These are phyloP conservation scores for Bombycilla garrulus DNA, from an alignment of 2,113 vertebrate genomes.

Conservation along the genomic window DNA sequence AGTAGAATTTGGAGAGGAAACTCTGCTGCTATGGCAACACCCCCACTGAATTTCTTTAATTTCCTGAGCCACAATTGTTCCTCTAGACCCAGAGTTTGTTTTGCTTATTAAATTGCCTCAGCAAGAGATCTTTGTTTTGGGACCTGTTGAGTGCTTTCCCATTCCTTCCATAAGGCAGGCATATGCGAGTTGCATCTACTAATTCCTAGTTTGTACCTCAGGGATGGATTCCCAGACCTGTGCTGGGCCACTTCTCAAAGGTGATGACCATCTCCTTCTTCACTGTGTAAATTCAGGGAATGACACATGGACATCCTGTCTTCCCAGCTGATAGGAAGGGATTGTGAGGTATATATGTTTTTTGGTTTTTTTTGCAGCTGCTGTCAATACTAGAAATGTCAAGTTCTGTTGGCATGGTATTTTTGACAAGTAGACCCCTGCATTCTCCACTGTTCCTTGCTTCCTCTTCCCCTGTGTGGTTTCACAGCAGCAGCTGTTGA, in stretches of 20 bases:
- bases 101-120: background rate
- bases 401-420: background rate
- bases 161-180: background rate
- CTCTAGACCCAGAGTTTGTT: background rate
- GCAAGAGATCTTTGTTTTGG: background rate
- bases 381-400: background rate
- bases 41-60: background rate
- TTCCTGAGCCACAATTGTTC: background rate
- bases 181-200: background rate
- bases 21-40: background rate
- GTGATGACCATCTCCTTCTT: background rate
- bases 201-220: background rate
- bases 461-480: background rate
- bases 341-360: background rate
- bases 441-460: background rate
- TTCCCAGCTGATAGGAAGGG: background rate
- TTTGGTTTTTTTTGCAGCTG: background rate
- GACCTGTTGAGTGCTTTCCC: background rate
- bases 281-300: background rate
- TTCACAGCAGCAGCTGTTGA: background rate
- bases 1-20: background rate
- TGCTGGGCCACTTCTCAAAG: background rate
- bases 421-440: background rate
- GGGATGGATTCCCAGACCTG: background rate
- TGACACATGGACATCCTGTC: background rate